Percentiles rank a stretch among this genome's conserved stretches.
Conservation (phyloP, 2,797 vertebrate species). For the Muscicapa striata region DNA sequence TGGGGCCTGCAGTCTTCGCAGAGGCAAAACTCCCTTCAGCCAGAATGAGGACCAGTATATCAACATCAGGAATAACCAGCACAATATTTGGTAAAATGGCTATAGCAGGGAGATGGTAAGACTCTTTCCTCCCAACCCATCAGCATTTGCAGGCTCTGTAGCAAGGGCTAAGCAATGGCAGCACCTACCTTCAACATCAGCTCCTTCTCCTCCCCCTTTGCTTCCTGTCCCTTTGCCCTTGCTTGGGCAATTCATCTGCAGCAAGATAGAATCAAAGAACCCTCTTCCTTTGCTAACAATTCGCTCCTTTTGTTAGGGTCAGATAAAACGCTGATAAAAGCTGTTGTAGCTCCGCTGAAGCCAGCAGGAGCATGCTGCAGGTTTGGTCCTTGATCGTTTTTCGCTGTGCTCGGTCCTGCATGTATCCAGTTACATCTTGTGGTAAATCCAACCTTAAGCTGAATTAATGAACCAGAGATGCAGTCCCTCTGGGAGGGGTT, state of each 20-base stretch:
- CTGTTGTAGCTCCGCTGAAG: conserved; percentile 38
- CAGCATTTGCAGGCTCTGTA: background rate
- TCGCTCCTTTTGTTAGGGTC: conserved; percentile 59
- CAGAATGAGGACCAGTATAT: background rate
- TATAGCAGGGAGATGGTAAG: background rate
- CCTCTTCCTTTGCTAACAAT: conserved; percentile 64
- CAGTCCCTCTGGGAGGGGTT: background rate
- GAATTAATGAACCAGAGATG: background rate
- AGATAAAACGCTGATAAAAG: conserved; percentile 66
- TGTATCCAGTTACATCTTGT: conserved; percentile 24
- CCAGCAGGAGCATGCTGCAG: conserved; percentile 34
- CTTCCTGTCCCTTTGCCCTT: conserved; percentile 71
- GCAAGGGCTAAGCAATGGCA: background rate
- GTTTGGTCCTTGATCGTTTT: background rate
- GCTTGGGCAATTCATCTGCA: conserved; percentile 64
- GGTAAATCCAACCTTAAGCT: background rate
- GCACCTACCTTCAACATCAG: conserved; percentile 42
- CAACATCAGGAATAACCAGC: background rate
- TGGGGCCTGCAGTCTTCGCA: background rate
- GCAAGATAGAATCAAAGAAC: conserved; percentile 68
- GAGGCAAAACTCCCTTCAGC: background rate
- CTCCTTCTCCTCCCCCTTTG: conserved; percentile 41
- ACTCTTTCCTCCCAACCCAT: background rate
- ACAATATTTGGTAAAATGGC: background rate
- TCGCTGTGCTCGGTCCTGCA: background rate